phyloP scores from a whole-genome alignment of 2,113 vertebrate species.

The Lepus americanus region DNA sequence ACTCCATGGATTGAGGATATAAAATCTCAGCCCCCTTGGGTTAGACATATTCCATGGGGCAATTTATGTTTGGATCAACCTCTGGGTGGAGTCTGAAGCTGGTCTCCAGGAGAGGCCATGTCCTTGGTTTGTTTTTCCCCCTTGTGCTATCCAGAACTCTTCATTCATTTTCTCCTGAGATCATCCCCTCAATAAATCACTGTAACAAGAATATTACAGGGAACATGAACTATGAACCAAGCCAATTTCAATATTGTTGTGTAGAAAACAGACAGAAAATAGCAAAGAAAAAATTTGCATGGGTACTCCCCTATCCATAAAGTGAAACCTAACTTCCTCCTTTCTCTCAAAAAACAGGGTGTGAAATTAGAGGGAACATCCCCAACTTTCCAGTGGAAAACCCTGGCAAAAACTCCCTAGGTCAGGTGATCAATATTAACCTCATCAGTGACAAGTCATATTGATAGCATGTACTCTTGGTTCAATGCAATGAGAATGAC shows the following conservation, averaged over 20 bases:
- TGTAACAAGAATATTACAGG: background rate
- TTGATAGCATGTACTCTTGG: background rate
- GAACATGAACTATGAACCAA: background rate
- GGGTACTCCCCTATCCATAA: background rate
- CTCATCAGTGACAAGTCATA: background rate
- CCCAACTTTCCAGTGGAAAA: background rate
- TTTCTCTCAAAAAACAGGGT: background rate
- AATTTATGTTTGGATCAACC: background rate
- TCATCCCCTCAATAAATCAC: background rate
- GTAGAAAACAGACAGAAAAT: conserved; percentile 22
- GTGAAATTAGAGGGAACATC: background rate
- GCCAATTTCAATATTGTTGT: background rate
- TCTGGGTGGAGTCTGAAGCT: background rate
- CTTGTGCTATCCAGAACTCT: background rate
- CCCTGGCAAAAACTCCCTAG: background rate
- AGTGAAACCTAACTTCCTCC: background rate
- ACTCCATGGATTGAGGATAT: background rate
- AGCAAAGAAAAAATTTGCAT: background rate
- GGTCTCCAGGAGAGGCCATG: background rate
- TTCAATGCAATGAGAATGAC: background rate
- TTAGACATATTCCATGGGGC: background rate
- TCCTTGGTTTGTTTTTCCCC: background rate
- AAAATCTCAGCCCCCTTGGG: background rate
- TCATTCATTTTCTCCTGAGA: conserved; percentile 9
- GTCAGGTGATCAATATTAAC: background rate